phyloP scores from a whole-genome alignment of 1,140 invertebrate genomes.

The Bombus huntii region DNA sequence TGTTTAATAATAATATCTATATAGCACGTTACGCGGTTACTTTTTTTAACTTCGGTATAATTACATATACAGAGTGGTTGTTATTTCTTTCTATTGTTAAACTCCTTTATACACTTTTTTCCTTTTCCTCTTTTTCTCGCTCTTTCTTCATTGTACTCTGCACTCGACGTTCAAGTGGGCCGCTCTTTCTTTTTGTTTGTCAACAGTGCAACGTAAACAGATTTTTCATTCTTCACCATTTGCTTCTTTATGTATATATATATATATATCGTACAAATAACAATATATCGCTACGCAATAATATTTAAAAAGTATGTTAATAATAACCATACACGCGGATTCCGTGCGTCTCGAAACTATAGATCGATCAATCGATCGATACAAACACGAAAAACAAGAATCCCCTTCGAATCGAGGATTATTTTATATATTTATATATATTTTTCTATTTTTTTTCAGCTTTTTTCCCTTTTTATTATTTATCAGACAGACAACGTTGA shows the following conservation, averaged over 20 bases:
- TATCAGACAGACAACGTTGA: conserved; percentile 11
- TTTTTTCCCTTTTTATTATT: conserved; percentile 2
- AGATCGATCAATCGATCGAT: neutral
- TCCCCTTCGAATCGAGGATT: neutral
- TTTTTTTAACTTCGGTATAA: conserved; percentile 59
- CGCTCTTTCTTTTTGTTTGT: conserved; percentile 5
- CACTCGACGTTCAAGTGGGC: neutral
- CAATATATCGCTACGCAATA: conserved; percentile 64
- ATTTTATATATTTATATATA: conserved; percentile 33
- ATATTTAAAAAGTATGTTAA: conserved; percentile 60
- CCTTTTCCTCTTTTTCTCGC: neutral
- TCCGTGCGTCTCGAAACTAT: conserved; percentile 8
- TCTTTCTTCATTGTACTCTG: conserved; percentile 10
- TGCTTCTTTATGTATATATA: conserved; percentile 35
- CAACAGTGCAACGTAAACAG: conserved; percentile 57
- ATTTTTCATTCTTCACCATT: neutral
- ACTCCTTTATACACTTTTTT: conserved; percentile 15
- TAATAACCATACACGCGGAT: conserved; percentile 22
- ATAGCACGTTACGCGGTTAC: conserved; percentile 66
- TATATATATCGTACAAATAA: conserved; percentile 72
- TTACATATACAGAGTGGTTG: conserved; percentile 68
- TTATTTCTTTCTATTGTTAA: neutral
- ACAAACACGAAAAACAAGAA: neutral
- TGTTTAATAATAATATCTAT: conserved; percentile 59
- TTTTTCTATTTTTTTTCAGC: conserved; percentile 25